These are phyloP conservation scores for Oncopeltus fasciatus DNA, from an alignment of 1,140 invertebrate species.

Conservation along the genomic window DNA sequence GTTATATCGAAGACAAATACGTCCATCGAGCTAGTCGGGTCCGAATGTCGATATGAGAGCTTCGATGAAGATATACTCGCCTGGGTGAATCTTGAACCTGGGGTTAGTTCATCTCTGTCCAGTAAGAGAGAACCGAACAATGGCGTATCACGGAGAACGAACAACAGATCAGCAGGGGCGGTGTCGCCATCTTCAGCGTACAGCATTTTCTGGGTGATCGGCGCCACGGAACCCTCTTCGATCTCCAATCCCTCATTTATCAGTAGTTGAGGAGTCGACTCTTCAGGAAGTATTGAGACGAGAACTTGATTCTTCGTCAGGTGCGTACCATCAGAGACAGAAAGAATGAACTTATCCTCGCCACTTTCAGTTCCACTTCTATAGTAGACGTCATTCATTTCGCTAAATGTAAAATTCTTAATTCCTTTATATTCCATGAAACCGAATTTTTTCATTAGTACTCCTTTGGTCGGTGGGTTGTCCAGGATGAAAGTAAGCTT, in stretches of 20 bases:
- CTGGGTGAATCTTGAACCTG: conserved; percentile 1
- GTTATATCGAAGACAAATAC: conserved; percentile 9
- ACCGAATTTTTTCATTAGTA: conserved; percentile 1
- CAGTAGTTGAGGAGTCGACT: not conserved
- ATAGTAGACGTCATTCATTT: conserved; percentile 7
- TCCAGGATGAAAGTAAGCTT: conserved; percentile 1
- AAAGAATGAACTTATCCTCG: not conserved
- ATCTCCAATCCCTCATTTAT: conserved; percentile 12
- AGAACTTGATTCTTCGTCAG: not conserved
- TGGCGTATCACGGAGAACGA: not conserved
- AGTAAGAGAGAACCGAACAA: conserved; percentile 1
- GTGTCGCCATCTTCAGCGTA: not conserved
- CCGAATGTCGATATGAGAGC: not conserved
- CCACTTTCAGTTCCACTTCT: not conserved
- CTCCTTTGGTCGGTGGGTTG: not conserved
- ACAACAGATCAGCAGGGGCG: not conserved
- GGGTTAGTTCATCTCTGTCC: not conserved
- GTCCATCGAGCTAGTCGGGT: conserved; percentile 6
- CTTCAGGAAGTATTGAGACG: not conserved
- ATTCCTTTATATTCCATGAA: not conserved
- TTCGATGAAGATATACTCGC: not conserved
- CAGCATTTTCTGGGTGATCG: not conserved
- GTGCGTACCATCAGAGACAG: not conserved
- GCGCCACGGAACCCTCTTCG: not conserved
- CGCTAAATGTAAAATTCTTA: not conserved